Evolutionary conservation across 2,113 vertebrate genomes (phyloP).

Genomic region (Recurvirostra avosetta): DNA sequence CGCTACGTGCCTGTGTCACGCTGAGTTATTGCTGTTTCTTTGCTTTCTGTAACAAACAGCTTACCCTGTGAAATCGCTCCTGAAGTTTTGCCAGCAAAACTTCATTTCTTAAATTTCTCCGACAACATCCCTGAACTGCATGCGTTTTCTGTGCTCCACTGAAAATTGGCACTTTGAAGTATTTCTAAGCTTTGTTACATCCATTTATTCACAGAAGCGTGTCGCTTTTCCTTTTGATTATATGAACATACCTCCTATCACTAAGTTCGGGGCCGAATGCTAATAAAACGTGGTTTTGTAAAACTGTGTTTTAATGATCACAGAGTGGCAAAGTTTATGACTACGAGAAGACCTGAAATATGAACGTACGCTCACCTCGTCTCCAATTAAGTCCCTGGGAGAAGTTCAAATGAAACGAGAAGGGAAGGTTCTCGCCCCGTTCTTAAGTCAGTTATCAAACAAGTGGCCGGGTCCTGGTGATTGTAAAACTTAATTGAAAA

Average conservation of each 20-base stretch:
- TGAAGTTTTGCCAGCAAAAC: background rate
- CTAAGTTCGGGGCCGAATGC: background rate
- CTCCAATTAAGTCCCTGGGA: background rate
- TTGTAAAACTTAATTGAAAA: background rate
- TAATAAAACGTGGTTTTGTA: background rate
- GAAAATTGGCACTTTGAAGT: background rate
- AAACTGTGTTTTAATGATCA: background rate
- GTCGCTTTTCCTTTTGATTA: background rate
- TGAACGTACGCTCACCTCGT: background rate
- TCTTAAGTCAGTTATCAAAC: background rate
- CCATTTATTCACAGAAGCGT: background rate
- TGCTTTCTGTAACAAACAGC: background rate
- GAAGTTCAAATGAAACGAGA: background rate
- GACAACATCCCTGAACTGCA: background rate
- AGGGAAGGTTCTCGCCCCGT: background rate
- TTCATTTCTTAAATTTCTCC: background rate
- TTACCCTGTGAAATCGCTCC: background rate
- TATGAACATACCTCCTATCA: background rate
- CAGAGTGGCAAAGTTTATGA: background rate
- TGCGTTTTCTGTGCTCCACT: background rate
- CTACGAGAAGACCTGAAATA: background rate
- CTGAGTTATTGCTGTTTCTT: background rate
- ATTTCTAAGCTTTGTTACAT: background rate
- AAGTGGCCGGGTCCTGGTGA: background rate
- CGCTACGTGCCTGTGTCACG: fast-evolving